A percentile compares a stretch with the other conserved stretches of the same genome.
These are phyloP conservation scores for Drosophila robusta DNA, from an alignment of 2,888 invertebrate genomes.

Conservation along the genomic window DNA sequence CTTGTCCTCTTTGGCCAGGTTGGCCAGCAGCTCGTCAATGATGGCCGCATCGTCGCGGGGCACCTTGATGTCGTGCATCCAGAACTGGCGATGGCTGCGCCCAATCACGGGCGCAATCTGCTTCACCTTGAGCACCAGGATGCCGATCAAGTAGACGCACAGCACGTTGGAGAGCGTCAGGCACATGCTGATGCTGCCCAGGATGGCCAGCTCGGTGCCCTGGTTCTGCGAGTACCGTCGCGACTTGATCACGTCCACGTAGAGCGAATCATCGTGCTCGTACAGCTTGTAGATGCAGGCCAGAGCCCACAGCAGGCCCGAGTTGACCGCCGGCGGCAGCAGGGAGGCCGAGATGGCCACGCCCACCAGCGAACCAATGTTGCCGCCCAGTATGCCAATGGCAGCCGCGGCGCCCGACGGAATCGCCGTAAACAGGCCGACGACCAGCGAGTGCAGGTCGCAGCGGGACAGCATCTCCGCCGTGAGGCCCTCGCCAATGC, in stretches of 20 bases:
- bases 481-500: slow-evolving; percentile 88
- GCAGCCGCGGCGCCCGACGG: slow-evolving; percentile 93
- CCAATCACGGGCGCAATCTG: slow-evolving; percentile 87
- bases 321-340: slow-evolving; percentile 92
- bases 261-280: slow-evolving; percentile 85
- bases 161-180: slow-evolving; percentile 91
- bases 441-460: slow-evolving; percentile 88
- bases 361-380: slow-evolving; percentile 91
- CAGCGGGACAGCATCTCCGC: slow-evolving; percentile 89
- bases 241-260: slow-evolving; percentile 84
- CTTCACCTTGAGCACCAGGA: slow-evolving; percentile 90
- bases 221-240: slow-evolving; percentile 87
- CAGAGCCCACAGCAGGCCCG: slow-evolving; percentile 89
- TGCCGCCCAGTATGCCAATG: slow-evolving; percentile 91
- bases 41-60: slow-evolving; percentile 87
- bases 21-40: slow-evolving; percentile 82
- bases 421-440: slow-evolving; percentile 90
- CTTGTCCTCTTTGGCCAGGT: slow-evolving; percentile 71
- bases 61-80: slow-evolving; percentile 88
- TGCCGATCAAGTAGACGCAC: slow-evolving; percentile 90
- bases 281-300: slow-evolving; percentile 87
- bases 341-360: slow-evolving; percentile 93
- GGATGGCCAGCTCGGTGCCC: slow-evolving; percentile 87
- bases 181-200: slow-evolving; percentile 89
- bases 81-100: slow-evolving; percentile 86